Evolutionary conservation across 2,888 invertebrate species (phyloP).

Genomic region (Hipparchia sbordonii): DNA sequence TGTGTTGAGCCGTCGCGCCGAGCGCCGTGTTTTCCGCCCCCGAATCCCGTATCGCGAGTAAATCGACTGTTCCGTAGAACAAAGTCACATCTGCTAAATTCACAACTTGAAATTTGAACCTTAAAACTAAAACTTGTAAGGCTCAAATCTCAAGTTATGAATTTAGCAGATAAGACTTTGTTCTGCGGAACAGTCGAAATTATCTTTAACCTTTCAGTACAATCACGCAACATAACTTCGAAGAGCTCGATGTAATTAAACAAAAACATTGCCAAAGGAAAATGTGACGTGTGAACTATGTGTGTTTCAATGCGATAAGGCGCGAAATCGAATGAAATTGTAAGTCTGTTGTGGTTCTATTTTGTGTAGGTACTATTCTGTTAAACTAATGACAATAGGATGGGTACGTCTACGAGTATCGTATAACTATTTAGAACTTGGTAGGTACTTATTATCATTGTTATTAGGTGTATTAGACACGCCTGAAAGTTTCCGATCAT

Average conservation of each 20-base stretch:
- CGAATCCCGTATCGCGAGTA: slow-evolving; percentile 38
- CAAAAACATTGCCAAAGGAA: slow-evolving; percentile 41
- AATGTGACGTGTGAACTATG: slow-evolving; percentile 49
- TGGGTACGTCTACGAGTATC: slow-evolving; percentile 1
- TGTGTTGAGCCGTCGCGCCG: slow-evolving; percentile 51
- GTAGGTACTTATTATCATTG: neutral
- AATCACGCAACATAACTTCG: slow-evolving; percentile 40
- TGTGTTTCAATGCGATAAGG: slow-evolving; percentile 40
- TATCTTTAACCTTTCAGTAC: slow-evolving; percentile 37
- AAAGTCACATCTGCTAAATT: too few relatives aligned
- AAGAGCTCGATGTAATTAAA: slow-evolving; percentile 29
- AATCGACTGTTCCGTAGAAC: too few relatives aligned
- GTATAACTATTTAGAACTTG: too few relatives aligned
- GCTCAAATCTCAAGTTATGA: too few relatives aligned
- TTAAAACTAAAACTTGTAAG: too few relatives aligned
- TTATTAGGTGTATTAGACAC: slow-evolving; percentile 8
- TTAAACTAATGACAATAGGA: slow-evolving; percentile 23
- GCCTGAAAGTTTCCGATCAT: neutral
- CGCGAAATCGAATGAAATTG: slow-evolving; percentile 43
- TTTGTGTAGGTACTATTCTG: slow-evolving; percentile 23
- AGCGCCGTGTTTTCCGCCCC: slow-evolving; percentile 40
- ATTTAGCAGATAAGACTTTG: too few relatives aligned
- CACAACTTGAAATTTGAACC: too few relatives aligned
- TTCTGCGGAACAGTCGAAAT: too few relatives aligned
- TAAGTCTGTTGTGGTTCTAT: slow-evolving; percentile 42